Evolutionary conservation across 2,797 vertebrate species (phyloP), one percentile per base, ranked within the genome.

Genomic region (Oceanodroma leucorhoa): DNA sequence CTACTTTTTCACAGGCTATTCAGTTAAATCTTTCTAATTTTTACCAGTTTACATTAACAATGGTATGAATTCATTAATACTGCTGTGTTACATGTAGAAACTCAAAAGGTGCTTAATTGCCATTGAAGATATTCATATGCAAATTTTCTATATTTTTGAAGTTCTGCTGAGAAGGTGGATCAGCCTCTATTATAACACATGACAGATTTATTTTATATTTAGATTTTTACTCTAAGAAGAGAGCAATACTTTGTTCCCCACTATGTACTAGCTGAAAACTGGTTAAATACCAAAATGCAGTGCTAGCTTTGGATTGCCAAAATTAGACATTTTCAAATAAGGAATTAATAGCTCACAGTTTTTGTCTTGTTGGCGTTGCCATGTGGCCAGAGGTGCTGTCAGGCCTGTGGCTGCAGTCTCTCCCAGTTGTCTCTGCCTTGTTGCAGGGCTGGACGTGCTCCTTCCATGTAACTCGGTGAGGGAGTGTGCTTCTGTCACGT

Each of bases 131-230:
- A 95, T 87, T 95, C 76, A 85, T 94, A 91, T 92, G 79, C 77
- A 94, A 94, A 91, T 90, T 7, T n/a, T 83, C 17, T 13, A 34
- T 82, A 50, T 75, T 90, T 81, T 61, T 95, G 57, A 94, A 67
- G 51, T 87, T 95, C 86, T 95, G 82, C 89, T 94, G 83, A 94
- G 83, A 82, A 91, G 76, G 66, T 95, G 93, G 91, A 85, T 94
- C 70, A 26, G 38, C 50, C 70, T 93, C 62, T 85, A 50, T 88
- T 92, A 69, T 60, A 62, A 38, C 38, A 48, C 54, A 65, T 21
- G 90, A 70, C 58, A 65, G 45, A 67, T 90, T 83, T 81, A 61
- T 91, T 93, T 89, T 92, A 46, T 86, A 70, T 92, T 93, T 96
- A 87, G 71, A 51, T 55, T 88, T 93, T 95, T 82, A 72, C 30